A percentile compares a stretch with the other conserved stretches of the same genome.
Conservation (phyloP, 2,888 invertebrate genomes). For the Argyresthia goedartella region DNA sequence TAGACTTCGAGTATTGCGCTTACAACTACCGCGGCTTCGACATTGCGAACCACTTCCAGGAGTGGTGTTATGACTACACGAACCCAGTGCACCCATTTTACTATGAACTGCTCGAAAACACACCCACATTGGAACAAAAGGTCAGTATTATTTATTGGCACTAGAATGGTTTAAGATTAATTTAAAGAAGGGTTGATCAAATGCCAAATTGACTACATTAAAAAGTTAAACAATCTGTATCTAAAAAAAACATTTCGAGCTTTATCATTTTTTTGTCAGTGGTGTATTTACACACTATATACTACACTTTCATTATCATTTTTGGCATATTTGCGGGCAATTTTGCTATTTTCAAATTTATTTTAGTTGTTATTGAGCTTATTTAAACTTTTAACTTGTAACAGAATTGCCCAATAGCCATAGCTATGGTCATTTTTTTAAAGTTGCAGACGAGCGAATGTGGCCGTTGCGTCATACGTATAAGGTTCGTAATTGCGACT, state of each 20-base stretch:
- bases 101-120: conserved; percentile 74
- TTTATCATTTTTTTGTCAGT: neutral
- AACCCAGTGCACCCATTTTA: conserved; percentile 83
- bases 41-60: conserved; percentile 94
- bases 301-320: no score
- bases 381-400: neutral
- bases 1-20: conserved; percentile 96
- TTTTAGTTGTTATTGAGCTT: neutral
- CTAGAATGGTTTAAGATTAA: no score
- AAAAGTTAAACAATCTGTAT: no score
- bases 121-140: conserved; percentile 86
- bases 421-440: conserved; percentile 24
- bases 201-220: no score
- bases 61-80: conserved; percentile 93
- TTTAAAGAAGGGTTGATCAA: no score
- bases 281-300: no score
- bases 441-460: conserved; percentile 23
- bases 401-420: conserved; percentile 18
- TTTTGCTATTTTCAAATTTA: neutral
- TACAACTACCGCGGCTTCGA: conserved; percentile 93
- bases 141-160: conserved; percentile 38
- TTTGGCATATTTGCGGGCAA: no score
- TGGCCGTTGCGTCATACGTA: conserved; percentile 14
- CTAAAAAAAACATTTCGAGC: neutral
- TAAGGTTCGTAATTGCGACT: conserved; percentile 21